Evolutionary conservation across 2,888 invertebrate genomes (phyloP), one percentile per base, ranked within the genome.

Genomic region (Tromatobia lineatoria): DNA sequence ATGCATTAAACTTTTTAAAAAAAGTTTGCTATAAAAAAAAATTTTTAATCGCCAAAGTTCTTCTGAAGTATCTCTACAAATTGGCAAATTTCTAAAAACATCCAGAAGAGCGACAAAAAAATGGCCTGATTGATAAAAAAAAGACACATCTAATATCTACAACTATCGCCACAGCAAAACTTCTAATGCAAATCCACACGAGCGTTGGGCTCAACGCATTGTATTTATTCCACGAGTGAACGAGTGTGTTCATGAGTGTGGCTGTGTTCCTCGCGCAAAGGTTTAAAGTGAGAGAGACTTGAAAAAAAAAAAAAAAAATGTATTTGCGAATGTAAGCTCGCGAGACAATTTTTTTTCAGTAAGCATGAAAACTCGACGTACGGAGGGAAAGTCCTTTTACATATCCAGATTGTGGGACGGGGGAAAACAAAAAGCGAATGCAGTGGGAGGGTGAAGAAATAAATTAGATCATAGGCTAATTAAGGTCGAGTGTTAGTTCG

Each of bases 361-460:
- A 34, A 71, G 45, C 20, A n/a, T 70, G 50, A 77, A 38, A 38
- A 50, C 70, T 75, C 66, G 74, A 52, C 47, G 61, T 34, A 42
- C 73, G 64, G 64, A 74, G 23, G 52, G 42, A 75, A 83, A 80
- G 76, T 80, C 57, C 83, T 83, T 80, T 80, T 84, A 84, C 80
- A 84, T 84, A 78, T 84, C 84, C 80, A 78, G 84, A 57, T 25
- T 66, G 80, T 71, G 77, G 64, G 73, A 78, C 50, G 73, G 67
- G 67, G 74, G 50, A 64, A 80, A 47, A 42, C 61, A 38, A 59
- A 86, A 75, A 85, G 45, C 80, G 66, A 82, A 25, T 74, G 61
- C 18, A 57, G 45, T 20, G 20, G 80, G 76, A 71, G 75, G 75
- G 59, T 50, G 71, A 61, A 83, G 69, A 61, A 83, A 85, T 80